These are phyloP conservation scores for Lycia hirtaria DNA, from an alignment of 2,888 invertebrate species.

Conservation along the genomic window DNA sequence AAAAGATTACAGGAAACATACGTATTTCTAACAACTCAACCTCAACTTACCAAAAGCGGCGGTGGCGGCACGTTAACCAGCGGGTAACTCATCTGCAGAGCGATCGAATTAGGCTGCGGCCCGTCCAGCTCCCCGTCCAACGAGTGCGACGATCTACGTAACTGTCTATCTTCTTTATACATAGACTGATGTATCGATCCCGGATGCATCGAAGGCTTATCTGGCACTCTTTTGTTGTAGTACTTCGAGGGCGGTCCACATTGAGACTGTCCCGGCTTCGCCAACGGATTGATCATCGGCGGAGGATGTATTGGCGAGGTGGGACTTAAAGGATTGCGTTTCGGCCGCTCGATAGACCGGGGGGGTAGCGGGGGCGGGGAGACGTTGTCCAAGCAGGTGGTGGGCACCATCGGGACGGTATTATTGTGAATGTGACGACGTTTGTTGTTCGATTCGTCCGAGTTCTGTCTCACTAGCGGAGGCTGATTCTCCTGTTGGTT, in stretches of 20 bases:
- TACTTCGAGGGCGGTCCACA: conserved; percentile 40
- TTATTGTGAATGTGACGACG: conserved; percentile 63
- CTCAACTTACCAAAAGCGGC: conserved; percentile 68
- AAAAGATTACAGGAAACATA: too few species aligned
- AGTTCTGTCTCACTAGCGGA: conserved; percentile 64
- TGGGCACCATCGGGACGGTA: conserved; percentile 72
- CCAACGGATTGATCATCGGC: conserved; percentile 52
- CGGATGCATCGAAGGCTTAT: too few species aligned
- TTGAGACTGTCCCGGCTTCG: conserved; percentile 49
- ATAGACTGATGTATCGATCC: conserved; percentile 67
- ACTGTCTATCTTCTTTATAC: conserved; percentile 57
- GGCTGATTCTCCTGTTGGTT: conserved; percentile 58
- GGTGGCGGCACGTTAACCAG: conserved; percentile 85
- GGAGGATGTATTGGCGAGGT: conserved; percentile 6
- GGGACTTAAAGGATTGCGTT: conserved; percentile 57
- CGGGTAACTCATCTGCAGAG: conserved; percentile 88
- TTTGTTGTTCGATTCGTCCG: conserved; percentile 60
- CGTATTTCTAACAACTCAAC: conserved; percentile 29
- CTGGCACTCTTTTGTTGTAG: conserved; percentile 55
- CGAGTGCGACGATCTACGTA: conserved; percentile 71
- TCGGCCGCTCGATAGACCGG: conserved; percentile 63
- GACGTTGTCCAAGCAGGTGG: conserved; percentile 74
- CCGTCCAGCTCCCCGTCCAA: conserved; percentile 74
- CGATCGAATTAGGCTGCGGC: conserved; percentile 86
- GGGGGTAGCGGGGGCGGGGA: conserved; percentile 74